Conservation (phyloP, 2,797 vertebrate species). For the Oreortyx pictus region DNA sequence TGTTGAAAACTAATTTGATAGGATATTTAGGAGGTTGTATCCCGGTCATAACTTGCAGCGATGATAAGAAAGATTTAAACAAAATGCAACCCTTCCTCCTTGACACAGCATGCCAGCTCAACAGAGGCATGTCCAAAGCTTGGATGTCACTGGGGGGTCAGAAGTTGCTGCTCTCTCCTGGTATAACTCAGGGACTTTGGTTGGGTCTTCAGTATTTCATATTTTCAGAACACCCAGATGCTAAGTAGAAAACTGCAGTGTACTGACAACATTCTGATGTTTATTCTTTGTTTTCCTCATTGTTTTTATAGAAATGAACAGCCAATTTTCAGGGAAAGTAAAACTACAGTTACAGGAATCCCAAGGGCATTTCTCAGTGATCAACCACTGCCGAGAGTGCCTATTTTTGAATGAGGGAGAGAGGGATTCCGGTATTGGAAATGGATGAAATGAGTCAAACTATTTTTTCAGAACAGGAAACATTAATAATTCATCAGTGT, state of each 20-base stretch:
- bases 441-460: neutral
- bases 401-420: neutral
- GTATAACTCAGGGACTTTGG: neutral
- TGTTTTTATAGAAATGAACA: neutral
- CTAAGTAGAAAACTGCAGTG: neutral
- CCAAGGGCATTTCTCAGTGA: neutral
- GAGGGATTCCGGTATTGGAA: neutral
- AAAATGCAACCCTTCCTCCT: neutral
- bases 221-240: neutral
- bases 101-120: neutral
- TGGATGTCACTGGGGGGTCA: neutral
- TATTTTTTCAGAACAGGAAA: constrained; percentile 17
- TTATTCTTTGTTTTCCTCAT: neutral
- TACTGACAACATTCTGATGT: neutral
- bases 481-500: constrained; percentile 24
- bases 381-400: neutral
- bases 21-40: neutral
- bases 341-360: neutral
- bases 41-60: neutral
- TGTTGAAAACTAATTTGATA: neutral
- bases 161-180: neutral
- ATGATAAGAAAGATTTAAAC: neutral
- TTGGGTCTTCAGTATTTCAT: neutral
- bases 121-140: rapidly evolving
- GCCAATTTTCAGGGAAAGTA: neutral